A percentile compares a stretch with the other conserved stretches of the same genome.
These are phyloP conservation scores for Pterostichus madidus DNA, from an alignment of 2,888 invertebrate species.

Conservation along the genomic window DNA sequence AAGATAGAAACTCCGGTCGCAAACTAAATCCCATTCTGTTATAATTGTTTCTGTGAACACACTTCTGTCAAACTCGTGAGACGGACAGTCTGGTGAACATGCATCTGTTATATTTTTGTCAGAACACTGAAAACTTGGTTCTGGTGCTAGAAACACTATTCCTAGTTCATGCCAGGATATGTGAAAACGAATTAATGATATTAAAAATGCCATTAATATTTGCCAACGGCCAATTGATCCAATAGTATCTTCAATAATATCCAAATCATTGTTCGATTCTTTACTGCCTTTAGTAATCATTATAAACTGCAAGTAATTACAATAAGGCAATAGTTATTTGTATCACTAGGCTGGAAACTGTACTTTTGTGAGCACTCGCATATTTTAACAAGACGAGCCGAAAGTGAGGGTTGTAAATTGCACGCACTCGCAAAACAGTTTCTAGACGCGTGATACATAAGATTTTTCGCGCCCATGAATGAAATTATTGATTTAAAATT, in stretches of 20 bases:
- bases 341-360: too few relatives aligned
- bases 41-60: slow-evolving; percentile 80
- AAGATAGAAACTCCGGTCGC: slow-evolving; percentile 79
- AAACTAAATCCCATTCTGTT: slow-evolving; percentile 82
- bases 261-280: slow-evolving; percentile 67
- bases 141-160: slow-evolving; percentile 80
- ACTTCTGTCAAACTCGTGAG: slow-evolving; percentile 78
- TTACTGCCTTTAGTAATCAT: not conserved
- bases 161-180: slow-evolving; percentile 80
- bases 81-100: slow-evolving; percentile 62
- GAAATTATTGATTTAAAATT: too few relatives aligned
- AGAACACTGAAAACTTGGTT: slow-evolving; percentile 78
- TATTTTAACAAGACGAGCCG: too few relatives aligned
- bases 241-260: slow-evolving; percentile 77
- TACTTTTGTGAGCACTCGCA: too few relatives aligned
- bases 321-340: not conserved
- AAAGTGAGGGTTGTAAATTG: too few relatives aligned
- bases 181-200: slow-evolving; percentile 79
- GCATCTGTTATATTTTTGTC: slow-evolving; percentile 71
- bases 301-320: not conserved
- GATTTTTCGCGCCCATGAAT: too few relatives aligned
- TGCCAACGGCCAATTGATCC: slow-evolving; percentile 82
- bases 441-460: too few relatives aligned
- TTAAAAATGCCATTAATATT: slow-evolving; percentile 78
- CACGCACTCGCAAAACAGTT: too few relatives aligned